Conservation (phyloP, 2,797 vertebrate species). For the Phataginus tricuspis region DNA sequence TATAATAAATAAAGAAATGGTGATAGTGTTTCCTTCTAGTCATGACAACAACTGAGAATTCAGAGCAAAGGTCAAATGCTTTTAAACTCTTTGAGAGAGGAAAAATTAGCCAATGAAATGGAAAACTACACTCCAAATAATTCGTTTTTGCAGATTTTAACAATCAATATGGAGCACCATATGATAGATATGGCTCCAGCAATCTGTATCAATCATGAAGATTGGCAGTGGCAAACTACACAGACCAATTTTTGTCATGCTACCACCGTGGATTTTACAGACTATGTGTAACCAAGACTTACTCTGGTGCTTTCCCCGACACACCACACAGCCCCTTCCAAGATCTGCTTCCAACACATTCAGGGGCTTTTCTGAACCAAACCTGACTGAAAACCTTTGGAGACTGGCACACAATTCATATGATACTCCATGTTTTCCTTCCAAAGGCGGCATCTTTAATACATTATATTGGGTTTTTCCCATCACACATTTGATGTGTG, state of each 20-base stretch:
- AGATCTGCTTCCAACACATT: conserved; percentile 75
- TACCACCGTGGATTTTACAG: conserved; percentile 66
- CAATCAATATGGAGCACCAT: conserved; percentile 83
- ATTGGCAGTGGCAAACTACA: conserved; percentile 81
- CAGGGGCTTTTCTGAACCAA: conserved; percentile 74
- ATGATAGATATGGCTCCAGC: conserved; percentile 79
- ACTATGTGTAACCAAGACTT: conserved; percentile 72
- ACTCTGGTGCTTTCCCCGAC: conserved; percentile 78
- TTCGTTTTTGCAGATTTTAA: conserved; percentile 80
- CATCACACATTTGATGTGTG: conserved; percentile 80
- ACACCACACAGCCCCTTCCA: conserved; percentile 73
- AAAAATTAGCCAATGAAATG: conserved; percentile 72
- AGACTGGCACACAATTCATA: conserved; percentile 66
- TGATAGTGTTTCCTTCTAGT: not conserved
- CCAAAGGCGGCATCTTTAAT: conserved; percentile 76
- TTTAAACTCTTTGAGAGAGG: conserved; percentile 68
- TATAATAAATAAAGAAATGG: not conserved
- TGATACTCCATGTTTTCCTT: conserved; percentile 74
- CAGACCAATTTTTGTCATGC: conserved; percentile 77
- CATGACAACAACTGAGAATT: not conserved
- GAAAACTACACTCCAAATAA: conserved; percentile 77
- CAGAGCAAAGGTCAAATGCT: conserved; percentile 74
- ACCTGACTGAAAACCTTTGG: conserved; percentile 68
- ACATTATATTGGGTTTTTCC: conserved; percentile 67
- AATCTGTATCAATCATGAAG: conserved; percentile 82